Evolutionary conservation across 2,113 vertebrate species (phyloP).

Genomic region (Chascanopsetta lugubris): DNA sequence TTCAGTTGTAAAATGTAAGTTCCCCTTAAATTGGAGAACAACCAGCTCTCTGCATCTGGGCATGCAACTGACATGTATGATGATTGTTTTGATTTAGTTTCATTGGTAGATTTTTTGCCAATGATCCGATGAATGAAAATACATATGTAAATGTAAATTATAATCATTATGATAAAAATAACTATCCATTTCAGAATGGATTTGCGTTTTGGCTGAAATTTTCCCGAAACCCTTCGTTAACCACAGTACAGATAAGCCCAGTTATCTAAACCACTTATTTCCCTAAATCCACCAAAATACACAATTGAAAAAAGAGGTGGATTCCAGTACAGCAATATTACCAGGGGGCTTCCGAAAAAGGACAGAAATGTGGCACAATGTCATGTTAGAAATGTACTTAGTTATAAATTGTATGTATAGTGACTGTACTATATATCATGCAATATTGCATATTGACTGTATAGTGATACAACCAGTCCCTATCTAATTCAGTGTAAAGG

Average conservation of each 20-base stretch:
- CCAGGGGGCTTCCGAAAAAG: no score
- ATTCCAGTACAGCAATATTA: no score
- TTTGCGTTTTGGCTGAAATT: slow-evolving; percentile 7
- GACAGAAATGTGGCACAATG: no score
- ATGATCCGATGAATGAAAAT: not conserved
- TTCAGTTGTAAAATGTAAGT: not conserved
- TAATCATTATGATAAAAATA: not conserved
- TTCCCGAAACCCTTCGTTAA: slow-evolving; percentile 2
- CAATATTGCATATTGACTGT: not conserved
- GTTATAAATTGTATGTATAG: no score
- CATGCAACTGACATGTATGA: not conserved
- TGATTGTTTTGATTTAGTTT: no score
- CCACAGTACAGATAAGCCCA: slow-evolving; percentile 10
- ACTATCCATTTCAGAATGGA: not conserved
- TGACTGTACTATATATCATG: no score
- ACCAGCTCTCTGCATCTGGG: not conserved
- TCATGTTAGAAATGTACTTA: no score
- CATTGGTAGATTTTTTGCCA: no score
- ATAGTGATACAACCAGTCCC: not conserved
- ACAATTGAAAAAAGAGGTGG: no score
- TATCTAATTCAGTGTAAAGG: not conserved
- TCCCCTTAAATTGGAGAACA: not conserved
- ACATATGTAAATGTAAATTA: not conserved
- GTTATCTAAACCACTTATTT: slow-evolving; percentile 24
- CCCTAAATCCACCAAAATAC: not conserved